phyloP scores from a whole-genome alignment of 2,113 vertebrate species.

The Pygathrix nemaeus region DNA sequence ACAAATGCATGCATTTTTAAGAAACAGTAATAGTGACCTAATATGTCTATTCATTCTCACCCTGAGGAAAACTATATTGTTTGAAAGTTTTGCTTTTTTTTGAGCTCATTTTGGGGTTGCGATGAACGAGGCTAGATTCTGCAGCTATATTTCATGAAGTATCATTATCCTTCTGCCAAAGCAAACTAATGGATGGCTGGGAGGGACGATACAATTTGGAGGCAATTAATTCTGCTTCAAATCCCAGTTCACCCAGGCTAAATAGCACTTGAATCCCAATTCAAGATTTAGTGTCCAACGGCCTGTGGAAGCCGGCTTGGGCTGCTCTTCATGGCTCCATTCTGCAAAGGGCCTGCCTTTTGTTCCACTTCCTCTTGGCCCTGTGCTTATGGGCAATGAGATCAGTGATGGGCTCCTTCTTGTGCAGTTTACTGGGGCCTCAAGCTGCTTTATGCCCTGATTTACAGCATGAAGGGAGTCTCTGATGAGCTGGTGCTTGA shows the following conservation, averaged over 20 bases:
- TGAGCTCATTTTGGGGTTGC: slow-evolving; percentile 63
- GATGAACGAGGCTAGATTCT: slow-evolving; percentile 68
- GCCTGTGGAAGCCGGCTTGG: neutral
- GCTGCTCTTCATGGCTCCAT: neutral
- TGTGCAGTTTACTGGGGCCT: neutral
- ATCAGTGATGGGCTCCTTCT: neutral
- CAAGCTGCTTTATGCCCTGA: neutral
- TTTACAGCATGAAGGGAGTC: neutral
- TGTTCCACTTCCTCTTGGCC: neutral
- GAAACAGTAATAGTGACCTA: neutral
- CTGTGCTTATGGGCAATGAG: neutral
- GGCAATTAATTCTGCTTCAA: slow-evolving; percentile 87
- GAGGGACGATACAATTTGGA: slow-evolving; percentile 84
- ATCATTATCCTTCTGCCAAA: slow-evolving; percentile 85
- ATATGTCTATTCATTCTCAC: neutral
- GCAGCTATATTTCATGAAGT: slow-evolving; percentile 73
- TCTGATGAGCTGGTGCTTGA: neutral
- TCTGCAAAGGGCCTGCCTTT: neutral
- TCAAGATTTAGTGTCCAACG: slow-evolving; percentile 50
- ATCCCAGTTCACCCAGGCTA: slow-evolving; percentile 78
- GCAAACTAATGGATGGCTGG: slow-evolving; percentile 79
- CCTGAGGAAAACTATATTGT: neutral
- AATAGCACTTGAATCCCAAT: slow-evolving; percentile 75
- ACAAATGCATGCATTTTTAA: neutral
- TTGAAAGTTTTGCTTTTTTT: slow-evolving; percentile 70